Percentiles rank a stretch among this genome's conserved stretches.
phyloP scores from a whole-genome alignment of 2,888 invertebrate genomes.

The Pherbina coryleti region DNA sequence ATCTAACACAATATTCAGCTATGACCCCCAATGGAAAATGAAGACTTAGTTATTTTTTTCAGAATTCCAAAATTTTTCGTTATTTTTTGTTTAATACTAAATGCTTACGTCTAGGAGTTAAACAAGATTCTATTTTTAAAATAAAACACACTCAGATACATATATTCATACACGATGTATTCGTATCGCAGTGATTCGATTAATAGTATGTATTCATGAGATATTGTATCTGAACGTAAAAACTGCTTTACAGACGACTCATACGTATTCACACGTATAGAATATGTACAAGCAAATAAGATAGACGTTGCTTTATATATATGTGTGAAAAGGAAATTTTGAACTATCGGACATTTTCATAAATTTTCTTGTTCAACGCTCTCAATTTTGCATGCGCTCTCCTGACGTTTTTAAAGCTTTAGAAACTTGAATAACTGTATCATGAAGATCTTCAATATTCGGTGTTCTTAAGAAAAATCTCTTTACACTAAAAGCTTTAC shows the following conservation, averaged over 20 bases:
- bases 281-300: not conserved
- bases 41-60: not conserved
- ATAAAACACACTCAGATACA: slow-evolving; percentile 1
- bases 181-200: too few relatives aligned
- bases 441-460: not conserved
- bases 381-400: not conserved
- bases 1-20: not conserved
- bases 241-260: not conserved
- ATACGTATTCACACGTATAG: slow-evolving; percentile 3
- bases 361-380: not conserved
- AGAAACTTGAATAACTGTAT: not conserved
- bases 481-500: slow-evolving; percentile 4
- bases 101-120: slow-evolving; percentile 19
- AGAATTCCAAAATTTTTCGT: not conserved
- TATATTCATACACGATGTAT: not conserved
- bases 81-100: slow-evolving; percentile 7
- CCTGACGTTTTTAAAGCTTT: not conserved
- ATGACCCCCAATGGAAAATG: slow-evolving; percentile 13
- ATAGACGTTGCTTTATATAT: not conserved
- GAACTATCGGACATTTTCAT: slow-evolving; percentile 11
- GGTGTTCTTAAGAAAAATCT: not conserved
- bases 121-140: slow-evolving; percentile 32
- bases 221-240: not conserved
- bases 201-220: not conserved
- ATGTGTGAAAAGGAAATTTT: slow-evolving; percentile 23